Evolutionary conservation across 2,797 vertebrate species (phyloP).

Genomic region (Urocyon cinereoargenteus): DNA sequence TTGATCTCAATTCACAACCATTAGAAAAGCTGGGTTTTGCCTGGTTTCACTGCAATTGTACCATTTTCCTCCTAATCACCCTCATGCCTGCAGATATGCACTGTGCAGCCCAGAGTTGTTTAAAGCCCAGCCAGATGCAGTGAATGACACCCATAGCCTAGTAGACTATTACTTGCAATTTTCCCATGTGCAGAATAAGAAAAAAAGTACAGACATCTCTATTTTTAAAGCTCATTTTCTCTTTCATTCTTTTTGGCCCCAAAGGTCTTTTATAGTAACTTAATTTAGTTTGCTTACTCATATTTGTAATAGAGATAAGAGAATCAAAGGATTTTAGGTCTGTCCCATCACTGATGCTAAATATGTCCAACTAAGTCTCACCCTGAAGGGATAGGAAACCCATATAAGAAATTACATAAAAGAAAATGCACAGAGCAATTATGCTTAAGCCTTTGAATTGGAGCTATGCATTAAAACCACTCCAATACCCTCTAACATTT

Average conservation of each 20-base stretch:
- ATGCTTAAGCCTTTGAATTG: not conserved
- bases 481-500: not conserved
- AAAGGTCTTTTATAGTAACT: not conserved
- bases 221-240: conserved; percentile 39
- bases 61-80: conserved; percentile 19
- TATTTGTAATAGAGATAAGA: not conserved
- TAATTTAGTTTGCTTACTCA: conserved; percentile 36
- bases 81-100: conserved; percentile 57
- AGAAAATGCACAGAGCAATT: not conserved
- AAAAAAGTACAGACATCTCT: not conserved
- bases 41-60: conserved; percentile 65
- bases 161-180: not conserved
- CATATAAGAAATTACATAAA: not conserved
- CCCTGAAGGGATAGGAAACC: not conserved
- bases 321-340: conserved; percentile 31
- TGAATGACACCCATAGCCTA: not conserved
- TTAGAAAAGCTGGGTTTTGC: conserved; percentile 74
- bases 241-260: not conserved
- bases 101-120: not conserved
- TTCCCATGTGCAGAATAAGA: conserved; percentile 30
- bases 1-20: conserved; percentile 82
- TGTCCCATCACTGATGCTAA: not conserved
- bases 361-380: not conserved
- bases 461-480: not conserved
- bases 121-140: not conserved